A percentile compares a stretch with the other conserved stretches of the same genome.
phyloP scores from a whole-genome alignment of 2,113 vertebrate species.

The Silurus meridionalis region DNA sequence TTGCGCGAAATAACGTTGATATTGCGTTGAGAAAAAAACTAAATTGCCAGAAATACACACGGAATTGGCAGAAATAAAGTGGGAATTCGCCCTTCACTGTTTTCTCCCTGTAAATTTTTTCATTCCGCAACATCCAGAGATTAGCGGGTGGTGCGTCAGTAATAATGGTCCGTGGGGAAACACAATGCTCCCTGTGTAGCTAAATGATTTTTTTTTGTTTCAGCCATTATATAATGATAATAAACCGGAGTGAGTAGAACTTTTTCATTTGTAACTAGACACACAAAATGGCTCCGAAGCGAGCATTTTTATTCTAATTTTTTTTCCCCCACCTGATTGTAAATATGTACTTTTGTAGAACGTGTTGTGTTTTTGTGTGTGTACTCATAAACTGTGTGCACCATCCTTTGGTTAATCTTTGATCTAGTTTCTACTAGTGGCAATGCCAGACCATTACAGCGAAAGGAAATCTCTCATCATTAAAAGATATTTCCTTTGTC shows the following conservation, averaged over 20 bases:
- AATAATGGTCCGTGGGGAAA: too few species aligned
- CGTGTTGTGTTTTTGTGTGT: not conserved
- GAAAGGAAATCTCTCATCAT: constrained; percentile 61
- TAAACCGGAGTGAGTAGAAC: too few species aligned
- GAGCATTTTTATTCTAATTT: not conserved
- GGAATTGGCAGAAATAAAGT: too few species aligned
- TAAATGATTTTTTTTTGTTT: too few species aligned
- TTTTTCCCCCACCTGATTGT: not conserved
- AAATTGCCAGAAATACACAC: too few species aligned
- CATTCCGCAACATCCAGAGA: too few species aligned
- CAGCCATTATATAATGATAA: not conserved
- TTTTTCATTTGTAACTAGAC: not conserved
- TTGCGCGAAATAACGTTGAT: too few species aligned
- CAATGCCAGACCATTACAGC: constrained; percentile 33
- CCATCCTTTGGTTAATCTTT: constrained; percentile 24
- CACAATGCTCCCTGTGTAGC: too few species aligned
- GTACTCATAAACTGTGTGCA: not conserved
- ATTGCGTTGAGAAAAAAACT: too few species aligned
- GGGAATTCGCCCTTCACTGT: too few species aligned
- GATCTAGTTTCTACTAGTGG: constrained; percentile 33
- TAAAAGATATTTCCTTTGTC: constrained; percentile 72
- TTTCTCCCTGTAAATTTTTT: too few species aligned
- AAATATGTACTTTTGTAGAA: not conserved
- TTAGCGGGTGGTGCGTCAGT: too few species aligned
- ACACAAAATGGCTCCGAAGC: not conserved